Conservation (phyloP, 1,140 invertebrate species). For the Psilanteris sp. region DNA sequence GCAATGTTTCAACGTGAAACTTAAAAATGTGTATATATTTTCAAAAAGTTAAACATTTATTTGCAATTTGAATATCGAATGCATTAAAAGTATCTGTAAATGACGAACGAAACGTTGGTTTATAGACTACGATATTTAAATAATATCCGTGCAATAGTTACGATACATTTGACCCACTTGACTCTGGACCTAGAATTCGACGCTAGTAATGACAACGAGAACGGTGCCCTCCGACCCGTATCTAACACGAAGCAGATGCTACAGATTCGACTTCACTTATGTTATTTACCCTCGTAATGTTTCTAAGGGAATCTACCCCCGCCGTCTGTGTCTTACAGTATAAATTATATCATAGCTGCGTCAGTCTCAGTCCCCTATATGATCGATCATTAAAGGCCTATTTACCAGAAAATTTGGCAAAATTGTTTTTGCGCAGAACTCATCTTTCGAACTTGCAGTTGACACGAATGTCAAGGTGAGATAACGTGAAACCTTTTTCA, state of each 20-base stretch:
- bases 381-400: slow-evolving; percentile 80
- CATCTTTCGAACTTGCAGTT: slow-evolving; percentile 34
- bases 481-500: not conserved
- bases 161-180: slow-evolving; percentile 66
- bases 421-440: slow-evolving; percentile 68
- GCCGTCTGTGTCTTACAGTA: slow-evolving; percentile 73
- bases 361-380: slow-evolving; percentile 77
- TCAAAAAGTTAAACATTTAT: no score
- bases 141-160: no score
- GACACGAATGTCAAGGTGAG: slow-evolving; percentile 16
- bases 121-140: no score
- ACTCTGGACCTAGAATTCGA: slow-evolving; percentile 55
- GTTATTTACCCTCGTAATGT: slow-evolving; percentile 46
- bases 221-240: slow-evolving; percentile 78
- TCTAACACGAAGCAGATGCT: slow-evolving; percentile 80
- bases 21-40: no score
- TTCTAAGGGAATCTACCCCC: slow-evolving; percentile 76
- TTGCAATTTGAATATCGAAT: no score
- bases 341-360: slow-evolving; percentile 79
- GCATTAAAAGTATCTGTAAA: no score
- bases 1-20: no score
- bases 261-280: slow-evolving; percentile 69
- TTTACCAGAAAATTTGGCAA: slow-evolving; percentile 78
- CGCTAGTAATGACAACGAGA: slow-evolving; percentile 72
- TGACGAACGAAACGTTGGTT: no score